phyloP scores from a whole-genome alignment of 2,888 invertebrate species.

The Lochmaea crataegi region DNA sequence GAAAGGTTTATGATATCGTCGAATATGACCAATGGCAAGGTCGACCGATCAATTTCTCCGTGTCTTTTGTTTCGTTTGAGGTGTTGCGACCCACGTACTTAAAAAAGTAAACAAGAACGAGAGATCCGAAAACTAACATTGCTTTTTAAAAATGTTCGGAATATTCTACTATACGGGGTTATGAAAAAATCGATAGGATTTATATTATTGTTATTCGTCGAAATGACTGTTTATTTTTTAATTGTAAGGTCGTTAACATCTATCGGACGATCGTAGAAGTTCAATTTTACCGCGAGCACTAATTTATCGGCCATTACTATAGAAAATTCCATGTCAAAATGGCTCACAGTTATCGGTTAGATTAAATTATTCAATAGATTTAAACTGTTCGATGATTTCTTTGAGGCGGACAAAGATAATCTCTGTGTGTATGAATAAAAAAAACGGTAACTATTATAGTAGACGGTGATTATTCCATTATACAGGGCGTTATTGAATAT shows the following conservation, averaged over 20 bases:
- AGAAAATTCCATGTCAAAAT: conserved; percentile 34
- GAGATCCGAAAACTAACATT: no score
- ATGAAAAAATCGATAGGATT: no score
- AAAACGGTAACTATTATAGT: conserved; percentile 7
- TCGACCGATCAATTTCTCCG: conserved; percentile 7
- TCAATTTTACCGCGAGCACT: conserved; percentile 27
- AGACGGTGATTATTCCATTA: not conserved
- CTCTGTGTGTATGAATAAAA: not conserved
- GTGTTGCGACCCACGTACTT: not conserved
- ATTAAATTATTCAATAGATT: conserved; percentile 17
- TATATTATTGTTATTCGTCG: not conserved
- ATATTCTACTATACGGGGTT: no score
- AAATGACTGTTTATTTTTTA: conserved; percentile 13
- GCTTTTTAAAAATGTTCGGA: no score
- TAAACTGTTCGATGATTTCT: conserved; percentile 6
- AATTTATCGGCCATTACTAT: conserved; percentile 36
- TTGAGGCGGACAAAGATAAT: not conserved
- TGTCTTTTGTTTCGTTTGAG: not conserved
- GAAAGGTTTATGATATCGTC: conserved; percentile 27
- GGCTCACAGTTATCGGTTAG: conserved; percentile 22
- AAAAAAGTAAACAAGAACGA: conserved; percentile 3
- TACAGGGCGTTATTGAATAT: conserved; percentile 1
- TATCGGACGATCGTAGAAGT: conserved; percentile 15
- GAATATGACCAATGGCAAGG: conserved; percentile 17
- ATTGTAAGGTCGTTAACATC: conserved; percentile 30